A percentile compares a stretch with the other conserved stretches of the same genome.
Conservation (phyloP, 2,113 vertebrate species). For the Sebastes schlegelii region DNA sequence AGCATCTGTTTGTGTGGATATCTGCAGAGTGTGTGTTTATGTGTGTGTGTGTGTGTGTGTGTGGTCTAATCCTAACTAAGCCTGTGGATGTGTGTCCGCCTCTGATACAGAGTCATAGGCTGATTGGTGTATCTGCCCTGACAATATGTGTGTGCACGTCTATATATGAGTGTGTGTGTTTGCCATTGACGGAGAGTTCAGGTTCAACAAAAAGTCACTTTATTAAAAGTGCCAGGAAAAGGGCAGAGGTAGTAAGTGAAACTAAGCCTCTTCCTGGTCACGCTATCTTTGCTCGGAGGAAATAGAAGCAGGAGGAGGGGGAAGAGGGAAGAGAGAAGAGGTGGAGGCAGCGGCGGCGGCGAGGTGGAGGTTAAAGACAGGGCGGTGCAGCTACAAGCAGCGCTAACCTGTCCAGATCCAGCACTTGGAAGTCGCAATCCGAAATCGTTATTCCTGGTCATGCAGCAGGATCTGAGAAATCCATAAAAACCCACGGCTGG, state of each 20-base stretch:
- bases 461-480: constrained; percentile 53
- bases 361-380: constrained; percentile 53
- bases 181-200: constrained; percentile 47
- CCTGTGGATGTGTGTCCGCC: constrained; percentile 70
- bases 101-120: constrained; percentile 70
- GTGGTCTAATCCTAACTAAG: constrained; percentile 77
- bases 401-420: constrained; percentile 55
- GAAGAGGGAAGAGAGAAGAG: not conserved
- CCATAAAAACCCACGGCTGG: constrained; percentile 29
- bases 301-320: not conserved
- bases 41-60: constrained; percentile 54
- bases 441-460: constrained; percentile 64
- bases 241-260: constrained; percentile 59
- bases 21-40: constrained; percentile 32
- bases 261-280: constrained; percentile 65
- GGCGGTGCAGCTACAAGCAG: constrained; percentile 63
- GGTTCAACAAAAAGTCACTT: constrained; percentile 62
- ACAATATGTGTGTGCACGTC: constrained; percentile 6
- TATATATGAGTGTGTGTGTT: constrained; percentile 2
- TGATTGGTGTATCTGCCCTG: constrained; percentile 67
- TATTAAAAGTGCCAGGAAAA: constrained; percentile 61
- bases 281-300: constrained; percentile 30
- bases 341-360: not conserved
- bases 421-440: constrained; percentile 35
- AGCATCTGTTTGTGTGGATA: constrained; percentile 14